Evolutionary conservation across 2,797 vertebrate species (phyloP), one percentile per base, ranked within the genome.

Genomic region (Tamandua tetradactyla): DNA sequence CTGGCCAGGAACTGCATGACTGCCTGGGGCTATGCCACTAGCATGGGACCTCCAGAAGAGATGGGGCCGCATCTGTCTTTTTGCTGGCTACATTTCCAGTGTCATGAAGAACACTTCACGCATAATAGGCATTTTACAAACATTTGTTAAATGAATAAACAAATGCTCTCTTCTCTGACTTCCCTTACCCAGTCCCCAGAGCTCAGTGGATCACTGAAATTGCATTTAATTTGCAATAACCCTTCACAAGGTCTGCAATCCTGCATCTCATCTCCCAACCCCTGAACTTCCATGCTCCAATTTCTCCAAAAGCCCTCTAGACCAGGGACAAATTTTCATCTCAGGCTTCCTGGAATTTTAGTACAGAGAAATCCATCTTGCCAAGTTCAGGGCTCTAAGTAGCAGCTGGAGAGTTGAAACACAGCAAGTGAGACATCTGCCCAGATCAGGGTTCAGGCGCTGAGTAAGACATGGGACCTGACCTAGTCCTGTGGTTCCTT

Each of bases 281-380:
- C 20, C 93, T 61, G 52, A 82, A 44, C 30, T 44, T 20, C 32
- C 5, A 0, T 10, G 55, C 68, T 92, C 35, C 44, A 40, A 91
- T 95, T 95, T 93, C 88, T 96, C 84, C 80, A 78, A 62, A 82
- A 59, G 35, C 59, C 82, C 61, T 90, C 83, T 22, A 74, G 72
- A 30, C 64, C 79, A 49, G 89, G 42, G 59, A 25, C 49, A 93
- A 27, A 91, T 96, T 94, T 94, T 57, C 89, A 81, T 83, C 88
- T 91, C 81, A 88, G 79, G 66, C 96, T 96, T 94, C 76, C 85
- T 92, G 52, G 79, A 94, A 94, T 47, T 6, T 42, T 12, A 30
- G 20, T 42, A 44, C 59, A 64, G 55, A 94, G 64, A 94, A 86
- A 83, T 89, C 82, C 37, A 32, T 83, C 92, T 95, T 83, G 69